Conservation (phyloP, 37 sponge, comb jelly and placozoan genomes). For the Chondrosia reniformis region DNA sequence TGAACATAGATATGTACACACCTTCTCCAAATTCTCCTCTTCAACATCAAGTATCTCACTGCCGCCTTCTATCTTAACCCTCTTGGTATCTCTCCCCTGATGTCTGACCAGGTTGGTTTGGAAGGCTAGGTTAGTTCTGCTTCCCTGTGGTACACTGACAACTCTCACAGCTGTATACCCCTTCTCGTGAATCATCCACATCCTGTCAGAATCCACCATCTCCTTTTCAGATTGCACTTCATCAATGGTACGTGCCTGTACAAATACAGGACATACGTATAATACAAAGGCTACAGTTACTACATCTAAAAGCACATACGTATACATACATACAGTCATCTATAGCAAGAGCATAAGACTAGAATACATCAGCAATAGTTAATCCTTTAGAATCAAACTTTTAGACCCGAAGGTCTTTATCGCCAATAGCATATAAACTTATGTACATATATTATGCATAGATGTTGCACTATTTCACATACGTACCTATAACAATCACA, state of each 20-base stretch:
- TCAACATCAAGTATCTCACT: slow-evolving; percentile 66
- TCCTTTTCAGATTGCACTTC: slow-evolving; percentile 57
- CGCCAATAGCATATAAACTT: not conserved
- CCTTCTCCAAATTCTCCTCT: slow-evolving; percentile 77
- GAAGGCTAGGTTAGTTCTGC: slow-evolving; percentile 1
- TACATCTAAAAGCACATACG: not conserved
- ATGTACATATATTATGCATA: not conserved
- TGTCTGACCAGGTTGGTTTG: slow-evolving; percentile 26
- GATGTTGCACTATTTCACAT: too few species aligned
- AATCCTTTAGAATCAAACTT: not conserved
- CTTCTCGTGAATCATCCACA: slow-evolving; percentile 83
- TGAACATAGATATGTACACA: slow-evolving; percentile 24
- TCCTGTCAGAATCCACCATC: slow-evolving; percentile 37
- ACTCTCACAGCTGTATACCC: slow-evolving; percentile 61
- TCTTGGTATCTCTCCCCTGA: slow-evolving; percentile 45
- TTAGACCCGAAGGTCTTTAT: too few species aligned
- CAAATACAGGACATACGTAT: not conserved
- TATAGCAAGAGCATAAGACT: not conserved
- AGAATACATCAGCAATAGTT: not conserved
- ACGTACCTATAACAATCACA: not conserved
- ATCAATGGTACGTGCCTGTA: slow-evolving; percentile 59
- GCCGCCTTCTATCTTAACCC: slow-evolving; percentile 50
- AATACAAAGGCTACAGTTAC: not conserved
- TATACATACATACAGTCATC: not conserved
- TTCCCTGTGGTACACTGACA: slow-evolving; percentile 37